Conservation (phyloP, 2,888 invertebrate species). For the Alloplasta piceator region DNA sequence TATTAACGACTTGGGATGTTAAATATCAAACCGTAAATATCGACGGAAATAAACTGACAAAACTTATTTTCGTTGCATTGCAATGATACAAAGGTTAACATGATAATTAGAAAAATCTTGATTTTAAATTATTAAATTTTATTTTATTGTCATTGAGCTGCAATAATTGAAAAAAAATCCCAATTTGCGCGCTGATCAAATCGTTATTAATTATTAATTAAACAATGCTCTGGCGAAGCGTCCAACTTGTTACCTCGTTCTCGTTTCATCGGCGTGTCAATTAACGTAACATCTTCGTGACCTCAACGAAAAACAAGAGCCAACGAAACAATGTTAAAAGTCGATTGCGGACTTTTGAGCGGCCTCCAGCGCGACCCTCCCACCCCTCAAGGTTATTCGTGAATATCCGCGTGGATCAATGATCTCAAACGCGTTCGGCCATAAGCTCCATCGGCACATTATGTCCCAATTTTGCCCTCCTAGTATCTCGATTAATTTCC, state of each 20-base stretch:
- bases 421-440: slow-evolving; percentile 54
- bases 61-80: no score
- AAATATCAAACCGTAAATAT: no score
- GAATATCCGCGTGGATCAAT: slow-evolving; percentile 60
- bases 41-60: no score
- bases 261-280: slow-evolving; percentile 2
- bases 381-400: slow-evolving; percentile 50
- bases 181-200: neutral
- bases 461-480: slow-evolving; percentile 39
- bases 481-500: slow-evolving; percentile 31
- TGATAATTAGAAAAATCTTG: neutral
- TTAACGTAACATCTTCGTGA: slow-evolving; percentile 2
- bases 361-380: neutral
- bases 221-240: neutral
- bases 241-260: slow-evolving; percentile 1
- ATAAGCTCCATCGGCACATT: slow-evolving; percentile 14
- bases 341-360: slow-evolving; percentile 41
- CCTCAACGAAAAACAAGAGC: slow-evolving; percentile 19
- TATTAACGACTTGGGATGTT: no score
- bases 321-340: slow-evolving; percentile 35
- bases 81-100: no score
- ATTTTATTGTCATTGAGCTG: neutral
- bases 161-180: neutral
- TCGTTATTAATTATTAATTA: neutral
- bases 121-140: neutral